These are phyloP conservation scores for Nephrocerus scutellatus DNA, from an alignment of 2,888 invertebrate genomes.

Conservation along the genomic window DNA sequence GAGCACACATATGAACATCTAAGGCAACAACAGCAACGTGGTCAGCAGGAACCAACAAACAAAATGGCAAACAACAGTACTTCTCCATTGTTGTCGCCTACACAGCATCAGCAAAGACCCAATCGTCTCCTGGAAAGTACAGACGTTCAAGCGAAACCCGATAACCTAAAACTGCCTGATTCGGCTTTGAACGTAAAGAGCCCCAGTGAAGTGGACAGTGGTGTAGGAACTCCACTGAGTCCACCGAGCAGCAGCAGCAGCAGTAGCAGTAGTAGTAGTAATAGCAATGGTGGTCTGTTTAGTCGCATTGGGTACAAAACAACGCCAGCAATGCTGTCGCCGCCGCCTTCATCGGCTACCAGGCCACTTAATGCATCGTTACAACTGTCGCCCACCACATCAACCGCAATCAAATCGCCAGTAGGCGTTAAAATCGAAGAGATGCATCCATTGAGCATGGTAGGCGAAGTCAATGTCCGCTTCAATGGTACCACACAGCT, in stretches of 20 bases:
- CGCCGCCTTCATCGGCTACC: too few relatives aligned
- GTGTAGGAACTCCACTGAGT: slow-evolving; percentile 58
- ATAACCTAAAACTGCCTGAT: slow-evolving; percentile 41
- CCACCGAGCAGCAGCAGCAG: slow-evolving; percentile 48
- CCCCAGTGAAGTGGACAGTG: slow-evolving; percentile 53
- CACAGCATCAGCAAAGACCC: slow-evolving; percentile 47
- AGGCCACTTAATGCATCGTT: slow-evolving; percentile 16
- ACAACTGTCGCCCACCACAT: slow-evolving; percentile 11
- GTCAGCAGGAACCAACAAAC: too few relatives aligned
- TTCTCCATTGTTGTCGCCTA: not conserved
- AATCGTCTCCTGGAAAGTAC: slow-evolving; percentile 35
- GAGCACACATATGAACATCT: slow-evolving; percentile 65
- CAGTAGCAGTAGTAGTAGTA: slow-evolving; percentile 13
- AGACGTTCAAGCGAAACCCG: slow-evolving; percentile 33
- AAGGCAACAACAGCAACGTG: slow-evolving; percentile 53
- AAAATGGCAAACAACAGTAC: slow-evolving; percentile 15
- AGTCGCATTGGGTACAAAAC: slow-evolving; percentile 42
- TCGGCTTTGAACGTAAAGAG: slow-evolving; percentile 40
- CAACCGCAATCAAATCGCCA: slow-evolving; percentile 1
- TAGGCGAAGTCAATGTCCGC: slow-evolving; percentile 67
- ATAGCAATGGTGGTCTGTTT: slow-evolving; percentile 32
- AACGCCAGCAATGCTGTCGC: slow-evolving; percentile 37
- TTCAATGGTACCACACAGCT: slow-evolving; percentile 75
- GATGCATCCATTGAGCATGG: slow-evolving; percentile 69
- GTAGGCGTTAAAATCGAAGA: slow-evolving; percentile 23